Base-by-base conservation (phyloP, 2,113 vertebrate genomes). In the Amphilophus citrinellus region DNA sequence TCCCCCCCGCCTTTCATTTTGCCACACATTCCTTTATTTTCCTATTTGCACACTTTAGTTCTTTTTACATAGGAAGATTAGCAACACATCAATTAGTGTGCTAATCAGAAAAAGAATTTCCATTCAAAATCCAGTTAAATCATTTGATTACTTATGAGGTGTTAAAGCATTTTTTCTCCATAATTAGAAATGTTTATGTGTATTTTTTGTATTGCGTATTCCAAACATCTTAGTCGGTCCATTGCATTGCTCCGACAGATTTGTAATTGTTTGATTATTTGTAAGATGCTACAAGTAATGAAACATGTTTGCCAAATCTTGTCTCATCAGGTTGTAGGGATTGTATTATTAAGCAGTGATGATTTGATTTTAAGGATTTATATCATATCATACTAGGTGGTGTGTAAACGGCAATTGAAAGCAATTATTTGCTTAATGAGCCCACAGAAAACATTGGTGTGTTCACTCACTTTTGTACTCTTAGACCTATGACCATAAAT, bases 141-240 rank as follows among this genome's bases (percentile, higher is more conserved):
- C 3, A 80, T 86, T 81, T 75, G 18, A 89, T 78, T 86, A 77
- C 82, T 82, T 86, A 85, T 84, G 76, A 39, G 22, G 66, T 76
- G 32, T 57, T 73, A 83, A 88, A 88, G 84, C 65, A 77, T 22
- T 60, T 17, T 18, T 65, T 63, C 56, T n/a, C 53, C 59, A 84
- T 82, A 66, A 86, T 90, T 88, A 84, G 65, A 84, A 80, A 85
- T 63, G 65, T 80, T 86, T 87, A 58, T 87, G 83, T 91, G 32
- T 73, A 79, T 90, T 86, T 85, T 61, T 85, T 86, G 80, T 82
- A 85, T 80, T 87, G 44, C 78, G 80, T 84, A 89, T 83, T 84
- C 44, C 44, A 20, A 88, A 84, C 80, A 87, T 85, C 80, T 81
- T 77, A 87, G 76, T 35, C 15, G 15, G 66, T 84, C 76, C 14